These are phyloP conservation scores for Silurus asotus DNA, from an alignment of 2,113 vertebrate species.

Conservation along the genomic window DNA sequence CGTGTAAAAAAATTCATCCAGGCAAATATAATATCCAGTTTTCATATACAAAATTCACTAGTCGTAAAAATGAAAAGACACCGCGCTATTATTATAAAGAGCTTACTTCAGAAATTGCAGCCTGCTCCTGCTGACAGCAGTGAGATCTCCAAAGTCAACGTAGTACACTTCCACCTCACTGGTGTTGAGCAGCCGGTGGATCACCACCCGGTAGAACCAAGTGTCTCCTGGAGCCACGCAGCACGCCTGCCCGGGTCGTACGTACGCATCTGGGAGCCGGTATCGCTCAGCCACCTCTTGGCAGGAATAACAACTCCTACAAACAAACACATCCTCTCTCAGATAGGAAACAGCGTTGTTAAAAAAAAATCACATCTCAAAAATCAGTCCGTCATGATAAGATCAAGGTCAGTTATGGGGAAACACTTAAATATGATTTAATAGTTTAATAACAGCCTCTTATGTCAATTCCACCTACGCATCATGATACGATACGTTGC, in stretches of 20 bases:
- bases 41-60: background rate
- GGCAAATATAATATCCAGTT: background rate
- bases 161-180: conserved; percentile 85
- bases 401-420: background rate
- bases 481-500: too few species aligned
- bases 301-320: conserved; percentile 82
- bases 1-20: conserved; percentile 30
- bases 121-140: conserved; percentile 68
- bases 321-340: background rate
- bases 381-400: background rate
- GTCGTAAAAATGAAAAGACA: background rate
- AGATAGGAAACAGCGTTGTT: background rate
- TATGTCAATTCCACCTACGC: too few species aligned
- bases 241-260: conserved; percentile 85
- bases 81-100: background rate
- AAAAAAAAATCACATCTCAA: background rate
- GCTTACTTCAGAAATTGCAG: conserved; percentile 93
- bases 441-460: too few species aligned
- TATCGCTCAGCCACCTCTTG: conserved; percentile 81
- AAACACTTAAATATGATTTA: too few species aligned
- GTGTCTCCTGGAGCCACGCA: conserved; percentile 74
- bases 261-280: conserved; percentile 73
- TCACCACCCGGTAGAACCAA: conserved; percentile 89
- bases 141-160: conserved; percentile 82
- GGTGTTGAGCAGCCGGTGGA: conserved; percentile 77